These are phyloP conservation scores for Oreochromis aureus DNA, from an alignment of 2,113 vertebrate species.

Conservation along the genomic window DNA sequence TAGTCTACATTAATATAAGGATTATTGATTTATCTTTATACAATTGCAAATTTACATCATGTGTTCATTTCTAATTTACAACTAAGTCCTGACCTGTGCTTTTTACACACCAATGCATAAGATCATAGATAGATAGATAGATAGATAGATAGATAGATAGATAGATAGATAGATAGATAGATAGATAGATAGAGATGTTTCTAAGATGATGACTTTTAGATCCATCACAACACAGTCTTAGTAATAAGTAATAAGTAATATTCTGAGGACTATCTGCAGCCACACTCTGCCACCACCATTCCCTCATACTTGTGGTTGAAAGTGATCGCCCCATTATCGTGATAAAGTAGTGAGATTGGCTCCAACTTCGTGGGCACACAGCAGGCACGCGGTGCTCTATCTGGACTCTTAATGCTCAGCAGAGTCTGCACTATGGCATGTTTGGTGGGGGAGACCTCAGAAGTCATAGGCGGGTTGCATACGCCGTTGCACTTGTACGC, in stretches of 20 bases:
- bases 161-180: background rate
- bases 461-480: conserved; percentile 84
- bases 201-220: background rate
- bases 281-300: conserved; percentile 95
- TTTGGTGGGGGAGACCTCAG: conserved; percentile 88
- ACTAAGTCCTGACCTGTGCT: conserved; percentile 23
- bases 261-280: conserved; percentile 86
- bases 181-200: background rate
- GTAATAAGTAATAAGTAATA: background rate
- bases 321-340: conserved; percentile 86
- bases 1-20: background rate
- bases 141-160: background rate
- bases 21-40: conserved; percentile 15
- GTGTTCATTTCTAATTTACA: conserved; percentile 35
- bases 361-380: conserved; percentile 95
- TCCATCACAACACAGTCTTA: background rate
- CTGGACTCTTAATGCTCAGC: conserved; percentile 83
- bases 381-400: conserved; percentile 86
- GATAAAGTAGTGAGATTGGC: conserved; percentile 92
- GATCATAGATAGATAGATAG: background rate
- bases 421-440: conserved; percentile 93
- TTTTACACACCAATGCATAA: conserved; percentile 17
- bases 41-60: conserved; percentile 47
- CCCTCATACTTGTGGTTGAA: conserved; percentile 96
- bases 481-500: conserved; percentile 89